Base-by-base conservation (phyloP, 1,140 invertebrate species). In the Lethrus apterus region DNA sequence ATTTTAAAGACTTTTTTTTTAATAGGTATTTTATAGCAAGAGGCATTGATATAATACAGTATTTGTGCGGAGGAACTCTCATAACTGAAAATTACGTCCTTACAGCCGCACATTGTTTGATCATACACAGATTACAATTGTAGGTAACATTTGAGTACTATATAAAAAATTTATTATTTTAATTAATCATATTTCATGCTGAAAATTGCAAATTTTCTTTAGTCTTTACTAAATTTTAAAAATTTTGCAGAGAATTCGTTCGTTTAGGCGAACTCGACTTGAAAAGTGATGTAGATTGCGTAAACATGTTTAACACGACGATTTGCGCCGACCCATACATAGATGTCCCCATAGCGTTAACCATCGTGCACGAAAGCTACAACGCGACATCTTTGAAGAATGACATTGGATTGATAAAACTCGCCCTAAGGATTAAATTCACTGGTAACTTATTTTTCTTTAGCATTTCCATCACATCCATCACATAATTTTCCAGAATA, bases 81-180 rank as follows among this genome's bases (percentile, higher is more conserved):
- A 83, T 89, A 62, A 87, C 81, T 49, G 78, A 83, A 63, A 72
- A 76, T 60, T 86, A 86, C 55, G 78, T 87, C 11, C 60, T 88
- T 20, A 85, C 84, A 1, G 85, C 84, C 10, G 84, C 84, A 0
- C 84, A 87, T 58, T 88, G 85, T 56, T 81, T 82, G 68, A 80
- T 82, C 65, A n/a, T n/a, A n/a, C 59, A 51, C 56, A 50, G 23
- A 52, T 34, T 51, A 45, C 32, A 53, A 52, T 21, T 56, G 56
- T 58, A 50, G 52, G 54, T 58, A 46, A 48, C n/a, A n/a, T n/a
- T n/a, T n/a, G n/a, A n/a, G n/a, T n/a, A n/a, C n/a, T n/a, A n/a
- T n/a, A n/a, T n/a, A n/a, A n/a, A n/a, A n/a, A n/a, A n/a, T 26
- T 26, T 26, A 26, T 7, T 7, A 26, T 26, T 26, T 5, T 26